A percentile compares a stretch with the other conserved stretches of the same genome.
Evolutionary conservation across 2,113 vertebrate species (phyloP).

Genomic region (Amphiprion ocellaris): DNA sequence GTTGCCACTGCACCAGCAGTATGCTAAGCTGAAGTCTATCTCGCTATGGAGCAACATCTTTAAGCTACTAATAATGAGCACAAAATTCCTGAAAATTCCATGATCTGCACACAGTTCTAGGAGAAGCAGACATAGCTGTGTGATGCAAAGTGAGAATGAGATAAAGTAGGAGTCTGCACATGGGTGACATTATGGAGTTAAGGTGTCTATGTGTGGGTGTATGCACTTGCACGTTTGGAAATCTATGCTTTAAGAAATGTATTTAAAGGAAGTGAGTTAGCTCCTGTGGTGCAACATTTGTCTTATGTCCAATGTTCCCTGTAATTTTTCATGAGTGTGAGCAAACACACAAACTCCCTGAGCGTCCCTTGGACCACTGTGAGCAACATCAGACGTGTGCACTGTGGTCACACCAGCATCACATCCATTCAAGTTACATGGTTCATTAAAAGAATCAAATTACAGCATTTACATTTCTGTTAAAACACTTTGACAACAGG

Average conservation of each 20-base stretch:
- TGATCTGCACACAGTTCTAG: background rate
- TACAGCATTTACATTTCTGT: too few relatives aligned
- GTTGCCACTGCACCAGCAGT: background rate
- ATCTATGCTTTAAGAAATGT: conserved; percentile 48
- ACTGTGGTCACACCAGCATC: too few relatives aligned
- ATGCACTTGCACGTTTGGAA: conserved; percentile 24
- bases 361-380: too few relatives aligned
- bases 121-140: background rate
- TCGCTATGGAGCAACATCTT: conserved; percentile 17
- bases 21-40: conserved; percentile 1
- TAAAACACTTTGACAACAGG: too few relatives aligned
- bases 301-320: conserved; percentile 19
- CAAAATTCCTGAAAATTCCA: conserved; percentile 29
- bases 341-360: too few relatives aligned
- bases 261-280: conserved; percentile 45
- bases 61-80: conserved; percentile 27
- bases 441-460: too few relatives aligned
- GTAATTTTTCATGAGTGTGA: too few relatives aligned
- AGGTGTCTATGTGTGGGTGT: conserved; percentile 17
- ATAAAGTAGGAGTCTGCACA: conserved; percentile 15
- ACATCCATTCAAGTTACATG: too few relatives aligned
- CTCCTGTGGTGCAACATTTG: background rate
- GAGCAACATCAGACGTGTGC: too few relatives aligned
- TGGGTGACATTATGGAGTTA: conserved; percentile 26
- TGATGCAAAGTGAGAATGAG: conserved; percentile 3